Evolutionary conservation across 1,140 invertebrate genomes (phyloP).

Genomic region (Potamilus streckersoni): DNA sequence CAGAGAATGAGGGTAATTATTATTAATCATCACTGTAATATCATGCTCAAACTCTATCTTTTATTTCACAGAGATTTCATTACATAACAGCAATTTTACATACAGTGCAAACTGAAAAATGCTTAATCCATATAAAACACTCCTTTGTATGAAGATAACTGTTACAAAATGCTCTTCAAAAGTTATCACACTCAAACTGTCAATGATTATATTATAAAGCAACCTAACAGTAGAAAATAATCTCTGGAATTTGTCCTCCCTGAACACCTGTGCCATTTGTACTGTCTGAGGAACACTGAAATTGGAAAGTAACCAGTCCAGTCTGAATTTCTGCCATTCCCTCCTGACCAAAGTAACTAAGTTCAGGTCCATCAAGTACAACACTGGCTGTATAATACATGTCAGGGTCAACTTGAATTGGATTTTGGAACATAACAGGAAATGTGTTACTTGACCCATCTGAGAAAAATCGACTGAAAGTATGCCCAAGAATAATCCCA

Average conservation of each 20-base stretch:
- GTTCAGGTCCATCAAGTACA: slow-evolving; percentile 83
- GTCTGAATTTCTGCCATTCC: slow-evolving; percentile 77
- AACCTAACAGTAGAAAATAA: slow-evolving; percentile 78
- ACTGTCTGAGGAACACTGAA: slow-evolving; percentile 88
- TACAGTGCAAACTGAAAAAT: no score
- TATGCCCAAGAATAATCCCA: slow-evolving; percentile 80
- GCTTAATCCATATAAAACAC: no score
- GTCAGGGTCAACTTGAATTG: slow-evolving; percentile 83
- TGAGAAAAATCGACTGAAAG: slow-evolving; percentile 81
- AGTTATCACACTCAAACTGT: no score
- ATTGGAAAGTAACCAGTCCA: slow-evolving; percentile 84
- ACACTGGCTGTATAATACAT: slow-evolving; percentile 89
- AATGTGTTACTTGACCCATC: slow-evolving; percentile 85
- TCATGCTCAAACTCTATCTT: no score
- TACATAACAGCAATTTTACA: no score
- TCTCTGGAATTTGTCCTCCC: slow-evolving; percentile 90
- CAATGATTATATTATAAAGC: no score
- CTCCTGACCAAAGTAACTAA: slow-evolving; percentile 90
- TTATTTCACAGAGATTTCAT: no score
- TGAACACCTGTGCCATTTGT: slow-evolving; percentile 92
- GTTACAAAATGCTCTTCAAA: no score
- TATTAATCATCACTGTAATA: no score
- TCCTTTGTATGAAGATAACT: no score
- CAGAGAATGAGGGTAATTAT: no score
- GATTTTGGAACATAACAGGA: slow-evolving; percentile 87